Evolutionary conservation across 2,888 invertebrate genomes (phyloP).

Genomic region (Parnassius glacialis): DNA sequence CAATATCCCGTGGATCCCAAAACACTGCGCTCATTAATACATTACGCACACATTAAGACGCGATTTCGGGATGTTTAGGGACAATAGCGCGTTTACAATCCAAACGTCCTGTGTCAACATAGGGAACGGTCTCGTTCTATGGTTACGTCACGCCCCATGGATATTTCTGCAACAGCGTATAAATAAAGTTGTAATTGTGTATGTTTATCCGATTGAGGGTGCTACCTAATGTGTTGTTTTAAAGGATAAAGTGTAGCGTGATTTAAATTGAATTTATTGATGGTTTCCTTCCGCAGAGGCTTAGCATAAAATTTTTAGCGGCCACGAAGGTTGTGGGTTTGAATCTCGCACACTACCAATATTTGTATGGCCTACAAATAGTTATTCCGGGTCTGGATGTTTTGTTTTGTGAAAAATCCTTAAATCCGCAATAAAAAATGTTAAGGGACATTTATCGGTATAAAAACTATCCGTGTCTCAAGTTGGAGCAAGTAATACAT

Average conservation of each 20-base stretch:
- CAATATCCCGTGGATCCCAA: constrained; percentile 12
- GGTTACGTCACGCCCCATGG: constrained; percentile 7
- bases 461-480: too few species aligned
- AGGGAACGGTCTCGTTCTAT: constrained; percentile 29
- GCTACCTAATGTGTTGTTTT: constrained; percentile 1
- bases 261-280: not conserved
- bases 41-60: constrained; percentile 59
- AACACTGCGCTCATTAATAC: constrained; percentile 59
- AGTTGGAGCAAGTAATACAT: too few species aligned
- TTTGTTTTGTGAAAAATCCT: too few species aligned
- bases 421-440: too few species aligned
- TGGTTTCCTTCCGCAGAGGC: too few species aligned
- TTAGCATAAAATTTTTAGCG: too few species aligned
- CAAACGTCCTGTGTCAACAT: constrained; percentile 56
- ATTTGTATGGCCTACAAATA: too few species aligned
- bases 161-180: constrained; percentile 4
- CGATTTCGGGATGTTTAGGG: constrained; percentile 36
- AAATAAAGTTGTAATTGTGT: constrained; percentile 18
- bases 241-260: not conserved
- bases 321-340: too few species aligned
- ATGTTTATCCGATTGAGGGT: constrained; percentile 8
- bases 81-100: constrained; percentile 44
- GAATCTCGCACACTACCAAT: too few species aligned
- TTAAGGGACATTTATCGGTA: too few species aligned
- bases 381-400: too few species aligned